A percentile compares a stretch with the other conserved stretches of the same genome.
Evolutionary conservation across 2,888 invertebrate species (phyloP).

Genomic region (Agrotis segetum): DNA sequence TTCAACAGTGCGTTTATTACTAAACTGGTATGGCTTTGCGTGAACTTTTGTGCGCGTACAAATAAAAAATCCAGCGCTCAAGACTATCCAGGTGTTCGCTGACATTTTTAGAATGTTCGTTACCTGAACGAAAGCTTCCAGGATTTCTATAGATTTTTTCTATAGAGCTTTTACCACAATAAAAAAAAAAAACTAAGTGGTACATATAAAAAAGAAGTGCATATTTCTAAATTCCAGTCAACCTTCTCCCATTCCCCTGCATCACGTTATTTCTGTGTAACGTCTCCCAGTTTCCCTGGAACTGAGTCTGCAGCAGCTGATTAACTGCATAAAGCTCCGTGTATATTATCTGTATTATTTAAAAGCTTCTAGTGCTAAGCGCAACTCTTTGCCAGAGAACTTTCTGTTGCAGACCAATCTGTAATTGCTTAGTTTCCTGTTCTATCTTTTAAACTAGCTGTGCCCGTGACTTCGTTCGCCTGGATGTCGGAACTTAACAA

Average conservation of each 20-base stretch:
- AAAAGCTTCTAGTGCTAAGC: constrained; percentile 46
- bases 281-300: constrained; percentile 61
- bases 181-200: no score
- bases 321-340: constrained; percentile 61
- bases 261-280: constrained; percentile 40
- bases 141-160: no score
- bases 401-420: constrained; percentile 17
- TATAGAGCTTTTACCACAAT: no score
- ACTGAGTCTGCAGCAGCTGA: constrained; percentile 65
- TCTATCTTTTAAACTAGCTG: constrained; percentile 3
- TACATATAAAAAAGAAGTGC: neutral
- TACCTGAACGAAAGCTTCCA: no score
- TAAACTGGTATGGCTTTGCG: no score
- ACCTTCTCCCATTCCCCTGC: constrained; percentile 38
- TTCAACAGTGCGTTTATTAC: no score
- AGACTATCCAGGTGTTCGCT: no score
- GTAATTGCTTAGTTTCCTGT: constrained; percentile 11
- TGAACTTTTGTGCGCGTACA: no score
- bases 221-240: neutral
- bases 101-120: no score
- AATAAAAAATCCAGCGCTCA: no score
- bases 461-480: no score
- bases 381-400: constrained; percentile 21
- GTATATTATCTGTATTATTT: constrained; percentile 61
- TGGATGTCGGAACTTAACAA: no score